Percentiles rank a stretch among this genome's conserved stretches.
Conservation (phyloP, 2,888 invertebrate species). For the Drosophila robusta region DNA sequence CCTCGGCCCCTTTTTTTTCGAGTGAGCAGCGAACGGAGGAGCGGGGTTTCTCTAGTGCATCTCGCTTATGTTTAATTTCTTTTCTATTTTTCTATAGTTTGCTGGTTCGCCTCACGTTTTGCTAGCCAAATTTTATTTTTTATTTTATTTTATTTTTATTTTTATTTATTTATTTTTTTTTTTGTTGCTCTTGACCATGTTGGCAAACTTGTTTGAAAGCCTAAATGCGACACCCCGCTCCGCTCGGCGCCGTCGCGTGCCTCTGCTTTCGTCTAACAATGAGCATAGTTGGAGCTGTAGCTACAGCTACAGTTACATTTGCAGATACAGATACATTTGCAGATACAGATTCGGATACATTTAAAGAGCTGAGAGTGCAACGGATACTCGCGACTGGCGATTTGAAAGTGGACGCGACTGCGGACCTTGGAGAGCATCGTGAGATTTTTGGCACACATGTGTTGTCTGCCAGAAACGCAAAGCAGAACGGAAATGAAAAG, state of each 20-base stretch:
- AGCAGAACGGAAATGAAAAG: conserved; percentile 68
- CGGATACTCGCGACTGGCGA: conserved; percentile 14
- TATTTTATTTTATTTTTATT: conserved; percentile 6
- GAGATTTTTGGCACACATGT: conserved; percentile 58
- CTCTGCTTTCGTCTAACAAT: conserved; percentile 35
- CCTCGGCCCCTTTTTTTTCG: not conserved
- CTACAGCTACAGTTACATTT: conserved; percentile 17
- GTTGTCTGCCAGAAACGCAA: conserved; percentile 35
- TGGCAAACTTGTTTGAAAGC: conserved; percentile 65
- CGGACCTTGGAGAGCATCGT: conserved; percentile 34
- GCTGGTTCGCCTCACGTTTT: conserved; percentile 44
- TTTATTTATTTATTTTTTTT: not conserved
- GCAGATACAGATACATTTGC: conserved; percentile 11
- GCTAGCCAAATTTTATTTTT: conserved; percentile 44
- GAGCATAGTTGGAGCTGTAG: conserved; percentile 19
- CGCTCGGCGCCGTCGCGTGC: not conserved
- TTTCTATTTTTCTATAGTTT: conserved; percentile 55
- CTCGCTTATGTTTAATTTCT: conserved; percentile 66
- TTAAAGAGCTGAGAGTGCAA: conserved; percentile 16
- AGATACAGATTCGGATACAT: conserved; percentile 11
- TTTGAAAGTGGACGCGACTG: conserved; percentile 8
- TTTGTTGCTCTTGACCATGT: conserved; percentile 64
- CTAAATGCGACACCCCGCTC: conserved; percentile 34
- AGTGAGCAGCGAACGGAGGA: not conserved
- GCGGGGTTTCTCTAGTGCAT: conserved; percentile 20